Base-by-base conservation (phyloP, 2,797 vertebrate species). In the Parambassis ranga region DNA sequence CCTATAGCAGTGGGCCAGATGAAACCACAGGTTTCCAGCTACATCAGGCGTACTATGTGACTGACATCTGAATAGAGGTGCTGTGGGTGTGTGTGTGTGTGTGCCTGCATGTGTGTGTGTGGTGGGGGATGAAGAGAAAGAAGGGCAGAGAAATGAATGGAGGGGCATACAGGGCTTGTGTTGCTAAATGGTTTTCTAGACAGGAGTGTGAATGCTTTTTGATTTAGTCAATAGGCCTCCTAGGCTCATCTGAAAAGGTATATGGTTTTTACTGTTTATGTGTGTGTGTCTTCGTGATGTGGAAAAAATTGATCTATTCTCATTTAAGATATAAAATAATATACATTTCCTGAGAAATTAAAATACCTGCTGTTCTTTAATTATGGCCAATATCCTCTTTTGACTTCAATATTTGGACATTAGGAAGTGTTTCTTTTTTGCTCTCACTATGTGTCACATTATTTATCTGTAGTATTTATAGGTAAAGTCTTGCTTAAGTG, bases 171-270 rank as follows among this genome's bases (percentile, higher is more conserved):
- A 44, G 48, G 44, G 46, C 52, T 51, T 58, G 49, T 78, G 52
- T 71, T 71, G 67, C 66, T 84, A 79, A 84, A 87, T 79, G 71
- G 68, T 82, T 79, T 81, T 63, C 28, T 22, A 60, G 69, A 77
- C 70, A 56, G 64, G 28, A 78, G 65, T 74, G 55, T 79, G 77
- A 84, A 73, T 82, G 71, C 59, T 65, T 77, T 73, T 50, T 63
- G 64, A 68, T 77, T 78, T 76, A 56, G 41, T 75, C 68, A 68
- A 66, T 66, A 64, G 53, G 35, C 61, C 68, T 63, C 52, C 19
- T 35, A 13, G 42, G 28, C 43, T 59, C 23, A 49, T 76, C 71
- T 62, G 37, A 38, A 76, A 75, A 68, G 38, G 30, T 59, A 2
- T 50, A 50, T 32, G 31, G 69, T 47, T 70, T 46, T 46, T 23